Conservation (phyloP, 2,113 vertebrate genomes). For the Crotalus horridus region DNA sequence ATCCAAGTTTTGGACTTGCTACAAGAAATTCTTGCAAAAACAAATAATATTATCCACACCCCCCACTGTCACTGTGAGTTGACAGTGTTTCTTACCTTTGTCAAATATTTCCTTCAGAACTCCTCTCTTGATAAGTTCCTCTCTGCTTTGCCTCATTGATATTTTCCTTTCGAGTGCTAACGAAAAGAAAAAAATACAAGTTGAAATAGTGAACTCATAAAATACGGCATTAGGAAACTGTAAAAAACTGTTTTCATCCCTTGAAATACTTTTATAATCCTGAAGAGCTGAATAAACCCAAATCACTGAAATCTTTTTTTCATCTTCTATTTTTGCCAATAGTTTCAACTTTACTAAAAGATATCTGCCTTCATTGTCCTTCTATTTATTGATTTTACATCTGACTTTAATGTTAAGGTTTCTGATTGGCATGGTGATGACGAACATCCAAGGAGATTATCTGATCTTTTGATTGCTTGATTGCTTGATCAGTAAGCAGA, state of each 20-base stretch:
- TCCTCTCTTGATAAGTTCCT: slow-evolving; percentile 95
- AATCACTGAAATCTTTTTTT: neutral
- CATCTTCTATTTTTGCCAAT: neutral
- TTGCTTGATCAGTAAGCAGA: neutral
- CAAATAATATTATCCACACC: neutral
- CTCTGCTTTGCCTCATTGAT: slow-evolving; percentile 95
- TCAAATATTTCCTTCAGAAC: slow-evolving; percentile 98
- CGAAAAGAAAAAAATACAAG: slow-evolving; percentile 41
- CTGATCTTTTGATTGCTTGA: neutral
- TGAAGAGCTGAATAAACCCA: neutral
- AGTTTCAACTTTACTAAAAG: neutral
- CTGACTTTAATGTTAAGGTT: neutral
- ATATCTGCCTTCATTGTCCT: neutral
- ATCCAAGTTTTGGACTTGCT: neutral
- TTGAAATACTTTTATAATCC: neutral
- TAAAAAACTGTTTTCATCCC: neutral
- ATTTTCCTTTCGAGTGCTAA: slow-evolving; percentile 98
- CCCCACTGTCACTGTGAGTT: neutral
- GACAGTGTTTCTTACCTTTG: slow-evolving; percentile 82
- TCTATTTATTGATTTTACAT: neutral
- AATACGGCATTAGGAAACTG: neutral
- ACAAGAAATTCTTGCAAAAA: neutral
- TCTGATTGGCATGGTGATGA: neutral
- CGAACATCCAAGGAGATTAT: neutral
- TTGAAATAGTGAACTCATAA: slow-evolving; percentile 14